Evolutionary conservation across 92 coral and sea anemone genomes (phyloP).

Genomic region (Micromussa lordhowensis): DNA sequence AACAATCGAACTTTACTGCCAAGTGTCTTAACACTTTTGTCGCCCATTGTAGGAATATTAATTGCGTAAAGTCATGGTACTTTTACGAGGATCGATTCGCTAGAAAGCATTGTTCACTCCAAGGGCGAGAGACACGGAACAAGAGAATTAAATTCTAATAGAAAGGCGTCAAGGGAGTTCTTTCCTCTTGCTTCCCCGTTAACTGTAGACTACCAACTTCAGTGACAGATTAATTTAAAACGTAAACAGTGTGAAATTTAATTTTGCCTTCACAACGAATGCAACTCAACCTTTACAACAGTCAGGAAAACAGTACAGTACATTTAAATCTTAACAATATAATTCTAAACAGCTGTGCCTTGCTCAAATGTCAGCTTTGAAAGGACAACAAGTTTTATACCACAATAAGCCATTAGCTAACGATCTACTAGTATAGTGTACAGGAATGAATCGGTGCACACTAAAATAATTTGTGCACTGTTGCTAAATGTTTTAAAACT

Average conservation of each 20-base stretch:
- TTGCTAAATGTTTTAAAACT: background rate
- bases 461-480: too few species aligned
- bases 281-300: constrained; percentile 26
- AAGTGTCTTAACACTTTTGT: too few species aligned
- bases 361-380: background rate
- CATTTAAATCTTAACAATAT: constrained; percentile 24
- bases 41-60: background rate
- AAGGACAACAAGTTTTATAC: constrained; percentile 8
- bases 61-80: background rate
- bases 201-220: background rate
- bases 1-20: too few species aligned
- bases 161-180: background rate
- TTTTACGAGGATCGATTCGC: constrained; percentile 6
- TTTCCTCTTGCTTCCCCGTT: constrained; percentile 19
- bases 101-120: background rate
- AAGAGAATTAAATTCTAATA: background rate
- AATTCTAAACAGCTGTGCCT: background rate
- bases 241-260: constrained; percentile 22
- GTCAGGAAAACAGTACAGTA: background rate
- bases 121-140: background rate
- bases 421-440: constrained; percentile 12
- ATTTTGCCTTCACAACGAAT: constrained; percentile 10
- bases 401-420: background rate
- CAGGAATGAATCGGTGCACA: constrained; percentile 30
- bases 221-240: constrained; percentile 17